A percentile compares a stretch with the other conserved stretches of the same genome.
Evolutionary conservation across 1,140 invertebrate species (phyloP).

Genomic region (Bombus difficillimus): DNA sequence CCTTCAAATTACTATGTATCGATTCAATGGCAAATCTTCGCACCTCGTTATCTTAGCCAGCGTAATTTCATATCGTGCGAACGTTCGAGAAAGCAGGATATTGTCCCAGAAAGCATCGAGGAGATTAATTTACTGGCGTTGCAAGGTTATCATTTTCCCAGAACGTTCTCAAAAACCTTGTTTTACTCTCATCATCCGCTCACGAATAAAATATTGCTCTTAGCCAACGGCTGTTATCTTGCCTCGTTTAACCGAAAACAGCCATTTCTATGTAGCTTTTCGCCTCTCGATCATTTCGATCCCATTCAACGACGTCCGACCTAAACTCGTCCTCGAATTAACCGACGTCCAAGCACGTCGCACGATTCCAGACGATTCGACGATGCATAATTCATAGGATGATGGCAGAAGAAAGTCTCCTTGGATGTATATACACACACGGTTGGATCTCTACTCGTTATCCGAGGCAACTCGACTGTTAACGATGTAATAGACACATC

Average conservation of each 20-base stretch:
- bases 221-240: not conserved
- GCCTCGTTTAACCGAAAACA: not conserved
- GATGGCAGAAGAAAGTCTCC: conserved; percentile 10
- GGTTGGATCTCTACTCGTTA: conserved; percentile 9
- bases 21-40: not conserved
- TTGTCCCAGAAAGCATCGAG: not conserved
- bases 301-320: not conserved
- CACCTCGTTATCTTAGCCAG: not conserved
- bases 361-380: conserved; percentile 18
- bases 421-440: not conserved
- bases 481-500: conserved; percentile 54
- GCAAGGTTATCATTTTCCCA: conserved; percentile 1
- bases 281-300: conserved; percentile 17
- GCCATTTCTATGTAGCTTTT: not conserved
- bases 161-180: not conserved
- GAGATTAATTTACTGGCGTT: not conserved
- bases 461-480: conserved; percentile 27
- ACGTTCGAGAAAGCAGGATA: not conserved
- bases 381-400: conserved; percentile 43
- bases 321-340: conserved; percentile 21
- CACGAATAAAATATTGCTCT: not conserved
- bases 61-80: not conserved
- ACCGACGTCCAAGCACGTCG: not conserved
- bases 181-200: too few species aligned
- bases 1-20: not conserved